Percentiles rank a stretch among this genome's conserved stretches.
Conservation (phyloP, 2,797 vertebrate genomes). For the Falco naumanni region DNA sequence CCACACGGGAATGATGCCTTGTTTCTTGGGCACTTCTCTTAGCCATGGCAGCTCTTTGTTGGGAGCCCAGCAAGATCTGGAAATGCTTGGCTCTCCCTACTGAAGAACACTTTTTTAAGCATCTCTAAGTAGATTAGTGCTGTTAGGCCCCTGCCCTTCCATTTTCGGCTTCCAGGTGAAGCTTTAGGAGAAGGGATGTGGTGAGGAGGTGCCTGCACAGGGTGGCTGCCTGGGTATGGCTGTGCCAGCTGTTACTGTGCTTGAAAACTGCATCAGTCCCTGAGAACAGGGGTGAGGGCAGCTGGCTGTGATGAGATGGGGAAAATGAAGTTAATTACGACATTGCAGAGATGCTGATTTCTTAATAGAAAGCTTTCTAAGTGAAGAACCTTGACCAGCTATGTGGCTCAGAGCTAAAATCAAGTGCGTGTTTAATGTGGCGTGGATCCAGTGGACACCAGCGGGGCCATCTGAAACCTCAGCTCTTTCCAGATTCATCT, state of each 20-base stretch:
- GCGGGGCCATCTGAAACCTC: neutral
- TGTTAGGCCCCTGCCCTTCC: neutral
- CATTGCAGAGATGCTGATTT: neutral
- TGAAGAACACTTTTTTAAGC: neutral
- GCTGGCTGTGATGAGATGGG: neutral
- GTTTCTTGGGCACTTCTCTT: neutral
- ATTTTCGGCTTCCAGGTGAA: neutral
- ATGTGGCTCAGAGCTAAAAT: neutral
- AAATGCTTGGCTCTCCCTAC: neutral
- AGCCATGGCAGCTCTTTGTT: neutral
- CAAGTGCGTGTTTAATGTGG: neutral
- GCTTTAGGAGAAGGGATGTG: neutral
- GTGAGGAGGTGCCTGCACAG: neutral
- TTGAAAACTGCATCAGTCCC: neutral
- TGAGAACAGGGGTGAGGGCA: neutral
- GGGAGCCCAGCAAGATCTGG: neutral
- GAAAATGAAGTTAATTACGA: slow-evolving; percentile 28
- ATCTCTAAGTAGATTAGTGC: neutral
- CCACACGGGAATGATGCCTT: accelerated
- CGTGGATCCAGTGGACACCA: accelerated
- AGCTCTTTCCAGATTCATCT: neutral
- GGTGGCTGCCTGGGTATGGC: neutral
- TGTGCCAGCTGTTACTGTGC: neutral
- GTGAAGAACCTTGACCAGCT: neutral
- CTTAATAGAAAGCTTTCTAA: slow-evolving; percentile 4